phyloP scores from a whole-genome alignment of 2,888 invertebrate species.

The Ashinkailepas kermadecensis region DNA sequence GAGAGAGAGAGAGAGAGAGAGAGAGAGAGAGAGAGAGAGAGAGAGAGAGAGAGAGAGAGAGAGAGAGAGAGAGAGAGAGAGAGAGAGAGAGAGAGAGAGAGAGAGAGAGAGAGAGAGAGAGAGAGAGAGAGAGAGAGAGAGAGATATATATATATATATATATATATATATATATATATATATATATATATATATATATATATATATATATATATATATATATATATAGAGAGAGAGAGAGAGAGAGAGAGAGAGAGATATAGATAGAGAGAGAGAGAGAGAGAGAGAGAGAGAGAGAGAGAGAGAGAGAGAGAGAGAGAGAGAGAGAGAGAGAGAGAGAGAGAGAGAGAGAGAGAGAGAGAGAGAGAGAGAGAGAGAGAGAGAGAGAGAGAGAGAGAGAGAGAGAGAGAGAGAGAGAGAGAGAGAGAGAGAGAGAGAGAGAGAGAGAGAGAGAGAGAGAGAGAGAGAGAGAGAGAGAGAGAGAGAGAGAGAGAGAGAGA shows the following conservation, averaged over 20 bases:
- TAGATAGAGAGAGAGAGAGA: background rate
- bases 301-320: background rate
- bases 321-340: slow-evolving; percentile 5
- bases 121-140: slow-evolving; percentile 1
- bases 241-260: slow-evolving; percentile 8
- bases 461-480: slow-evolving; percentile 15
- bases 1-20: background rate
- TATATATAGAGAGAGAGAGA: background rate
- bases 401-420: slow-evolving; percentile 26
- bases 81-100: background rate
- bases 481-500: slow-evolving; percentile 18
- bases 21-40: slow-evolving; percentile 15
- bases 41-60: slow-evolving; percentile 13
- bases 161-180: too few species aligned
- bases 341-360: slow-evolving; percentile 16
- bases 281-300: background rate
- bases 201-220: too few species aligned
- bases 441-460: slow-evolving; percentile 12
- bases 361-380: slow-evolving; percentile 22
- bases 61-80: background rate
- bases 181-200: too few species aligned
- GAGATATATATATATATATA: too few species aligned
- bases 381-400: slow-evolving; percentile 25
- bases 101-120: slow-evolving; percentile 10
- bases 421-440: slow-evolving; percentile 23